Conservation (phyloP, 1,140 invertebrate species). For the Hyles euphorbiae region DNA sequence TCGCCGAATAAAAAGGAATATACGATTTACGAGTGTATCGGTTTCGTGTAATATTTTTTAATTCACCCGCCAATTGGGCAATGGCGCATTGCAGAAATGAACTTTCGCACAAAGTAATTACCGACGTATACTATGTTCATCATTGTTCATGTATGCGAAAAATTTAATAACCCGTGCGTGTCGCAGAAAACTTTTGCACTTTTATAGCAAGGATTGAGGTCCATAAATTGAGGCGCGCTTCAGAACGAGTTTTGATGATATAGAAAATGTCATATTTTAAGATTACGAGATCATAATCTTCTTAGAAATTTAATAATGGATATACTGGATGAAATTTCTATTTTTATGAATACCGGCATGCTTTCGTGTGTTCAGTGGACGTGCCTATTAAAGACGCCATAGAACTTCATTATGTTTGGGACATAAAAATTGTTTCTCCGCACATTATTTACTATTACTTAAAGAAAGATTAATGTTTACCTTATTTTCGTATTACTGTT, state of each 20-base stretch:
- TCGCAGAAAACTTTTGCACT: slow-evolving; percentile 47
- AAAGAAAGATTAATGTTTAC: slow-evolving; percentile 10
- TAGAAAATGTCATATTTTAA: slow-evolving; percentile 57
- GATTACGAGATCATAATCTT: slow-evolving; percentile 59
- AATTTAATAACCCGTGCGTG: slow-evolving; percentile 46
- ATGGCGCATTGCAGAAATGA: slow-evolving; percentile 53
- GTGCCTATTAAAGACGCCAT: not conserved
- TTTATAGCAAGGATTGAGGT: slow-evolving; percentile 46
- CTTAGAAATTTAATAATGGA: slow-evolving; percentile 62
- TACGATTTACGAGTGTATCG: slow-evolving; percentile 25
- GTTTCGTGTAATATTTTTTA: slow-evolving; percentile 39
- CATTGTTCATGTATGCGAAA: slow-evolving; percentile 26
- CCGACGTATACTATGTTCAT: slow-evolving; percentile 32
- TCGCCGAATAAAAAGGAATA: slow-evolving; percentile 25
- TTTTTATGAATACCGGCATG: slow-evolving; percentile 4
- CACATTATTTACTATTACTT: not conserved
- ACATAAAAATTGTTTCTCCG: too few species aligned
- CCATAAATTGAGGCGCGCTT: slow-evolving; percentile 55
- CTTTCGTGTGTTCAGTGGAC: not conserved
- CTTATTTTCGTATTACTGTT: slow-evolving; percentile 10
- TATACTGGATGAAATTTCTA: slow-evolving; percentile 33
- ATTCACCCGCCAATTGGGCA: slow-evolving; percentile 32
- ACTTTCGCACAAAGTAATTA: slow-evolving; percentile 48
- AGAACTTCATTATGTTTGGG: too few species aligned
- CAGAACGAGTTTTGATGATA: slow-evolving; percentile 45